Percentiles rank a stretch among this genome's conserved stretches.
Conservation (phyloP, 2,113 vertebrate genomes). For the Oriolus oriolus region DNA sequence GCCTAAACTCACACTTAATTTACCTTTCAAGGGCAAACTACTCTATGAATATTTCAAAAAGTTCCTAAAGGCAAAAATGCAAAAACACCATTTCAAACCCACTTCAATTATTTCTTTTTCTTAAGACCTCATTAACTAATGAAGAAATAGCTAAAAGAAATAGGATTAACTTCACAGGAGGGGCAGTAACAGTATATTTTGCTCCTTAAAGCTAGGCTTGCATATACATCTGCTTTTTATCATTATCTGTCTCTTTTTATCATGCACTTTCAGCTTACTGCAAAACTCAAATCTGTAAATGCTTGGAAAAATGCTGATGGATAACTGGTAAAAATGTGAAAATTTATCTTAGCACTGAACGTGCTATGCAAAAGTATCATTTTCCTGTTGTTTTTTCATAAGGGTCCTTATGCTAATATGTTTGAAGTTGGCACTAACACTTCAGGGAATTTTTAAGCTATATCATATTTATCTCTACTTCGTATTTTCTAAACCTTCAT, state of each 20-base stretch:
- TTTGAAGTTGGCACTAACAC: slow-evolving; percentile 43
- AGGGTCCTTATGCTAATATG: slow-evolving; percentile 10
- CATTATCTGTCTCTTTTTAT: slow-evolving; percentile 74
- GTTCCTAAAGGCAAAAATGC: slow-evolving; percentile 68
- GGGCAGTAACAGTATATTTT: slow-evolving; percentile 50
- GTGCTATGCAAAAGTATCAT: slow-evolving; percentile 34
- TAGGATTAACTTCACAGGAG: slow-evolving; percentile 75
- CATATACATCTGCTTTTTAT: slow-evolving; percentile 67
- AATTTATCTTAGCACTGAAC: slow-evolving; percentile 57
- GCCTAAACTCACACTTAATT: slow-evolving; percentile 65
- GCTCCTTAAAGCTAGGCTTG: slow-evolving; percentile 69
- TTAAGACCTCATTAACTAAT: slow-evolving; percentile 75
- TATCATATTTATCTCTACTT: neutral
- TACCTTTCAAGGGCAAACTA: slow-evolving; percentile 57
- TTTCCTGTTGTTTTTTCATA: neutral
- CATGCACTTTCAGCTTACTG: slow-evolving; percentile 62
- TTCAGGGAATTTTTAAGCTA: slow-evolving; percentile 23
- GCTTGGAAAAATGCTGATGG: slow-evolving; percentile 58
- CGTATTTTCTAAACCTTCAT: neutral
- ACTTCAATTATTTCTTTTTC: neutral
- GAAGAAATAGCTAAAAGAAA: slow-evolving; percentile 75
- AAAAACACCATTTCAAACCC: slow-evolving; percentile 56
- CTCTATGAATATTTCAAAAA: slow-evolving; percentile 70
- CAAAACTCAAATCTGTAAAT: slow-evolving; percentile 63
- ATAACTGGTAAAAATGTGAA: slow-evolving; percentile 63